Base-by-base conservation (phyloP, 2,797 vertebrate species). In the Telmatherina bonti region DNA sequence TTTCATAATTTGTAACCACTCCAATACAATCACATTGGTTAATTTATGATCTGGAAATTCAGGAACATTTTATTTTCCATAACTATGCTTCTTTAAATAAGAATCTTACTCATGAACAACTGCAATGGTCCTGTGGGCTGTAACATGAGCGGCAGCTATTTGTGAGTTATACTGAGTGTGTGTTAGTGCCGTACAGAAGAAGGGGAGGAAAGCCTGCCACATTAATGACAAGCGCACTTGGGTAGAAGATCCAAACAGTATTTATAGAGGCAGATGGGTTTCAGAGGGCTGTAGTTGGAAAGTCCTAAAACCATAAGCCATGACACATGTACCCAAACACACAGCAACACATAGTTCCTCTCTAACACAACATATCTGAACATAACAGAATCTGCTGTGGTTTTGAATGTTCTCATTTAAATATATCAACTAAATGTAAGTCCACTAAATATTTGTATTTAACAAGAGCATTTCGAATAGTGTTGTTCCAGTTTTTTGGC, bases 191-290 rank as follows among this genome's bases (percentile, higher is more conserved):
- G 60, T 57, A 64, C 63, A 55, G 66, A 58, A 24, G 10, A 24
- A 38, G 15, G 33, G 38, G 38, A 82, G 49, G 63, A 71, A 67
- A 66, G 69, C 63, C 76, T 45, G 74, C 84, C 91, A 90, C 84
- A 86, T 88, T 90, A 87, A 90, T 88, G 87, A 86, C 71, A 74
- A 83, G 85, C 86, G 81, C 84, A 58, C 85, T 91, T 83, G 74
- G 85, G 78, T 88, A 84, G 85, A 89, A n/a, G 78, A 78, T 65
- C 70, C 41, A 33, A n/a, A 24, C 51, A 22, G 72, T 90, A 89
- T 91, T 88, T 89, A 87, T 88, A 88, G 85, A 88, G 74, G 78
- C 83, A 86, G 87, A 83, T 86, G 84, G 73, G 74, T 79, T 85
- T 88, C 67, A 74, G 41, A 68, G 31, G 59, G 74, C 84, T 70